Percentiles rank a stretch among this genome's conserved stretches.
Conservation (phyloP, 2,797 vertebrate species). For the Cuniculus paca region DNA sequence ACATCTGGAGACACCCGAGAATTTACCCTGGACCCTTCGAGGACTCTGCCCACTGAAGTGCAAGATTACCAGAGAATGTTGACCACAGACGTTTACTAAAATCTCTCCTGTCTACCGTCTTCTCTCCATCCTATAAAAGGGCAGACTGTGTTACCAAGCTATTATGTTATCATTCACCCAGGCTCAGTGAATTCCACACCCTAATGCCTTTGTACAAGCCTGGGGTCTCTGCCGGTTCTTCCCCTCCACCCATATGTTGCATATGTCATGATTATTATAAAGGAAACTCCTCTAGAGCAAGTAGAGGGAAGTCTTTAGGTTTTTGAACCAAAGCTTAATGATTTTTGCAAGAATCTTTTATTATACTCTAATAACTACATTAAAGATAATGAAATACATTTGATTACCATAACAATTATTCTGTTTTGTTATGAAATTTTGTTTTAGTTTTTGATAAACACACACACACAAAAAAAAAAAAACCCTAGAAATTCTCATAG, state of each 20-base stretch:
- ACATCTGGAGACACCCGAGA: no score
- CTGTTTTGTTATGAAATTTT: not conserved
- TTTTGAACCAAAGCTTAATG: not conserved
- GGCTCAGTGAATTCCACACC: not conserved
- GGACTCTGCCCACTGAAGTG: no score
- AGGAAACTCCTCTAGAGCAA: not conserved
- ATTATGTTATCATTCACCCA: no score
- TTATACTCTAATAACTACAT: not conserved
- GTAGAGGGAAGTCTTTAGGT: constrained; percentile 10
- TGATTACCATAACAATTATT: not conserved
- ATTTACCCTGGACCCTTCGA: no score
- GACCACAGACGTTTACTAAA: no score
- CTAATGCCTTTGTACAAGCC: not conserved
- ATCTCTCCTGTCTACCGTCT: not conserved
- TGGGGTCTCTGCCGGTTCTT: not conserved
- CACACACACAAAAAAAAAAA: no score
- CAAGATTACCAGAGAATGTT: no score
- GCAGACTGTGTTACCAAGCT: no score
- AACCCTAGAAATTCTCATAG: constrained; percentile 29
- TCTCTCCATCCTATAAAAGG: not conserved
- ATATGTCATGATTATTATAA: not conserved
- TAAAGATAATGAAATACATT: not conserved
- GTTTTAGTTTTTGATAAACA: not conserved
- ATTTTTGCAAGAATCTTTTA: not conserved
- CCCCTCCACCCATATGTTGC: not conserved